phyloP scores from a whole-genome alignment of 2,797 vertebrate genomes.

The Diplodus sargus region DNA sequence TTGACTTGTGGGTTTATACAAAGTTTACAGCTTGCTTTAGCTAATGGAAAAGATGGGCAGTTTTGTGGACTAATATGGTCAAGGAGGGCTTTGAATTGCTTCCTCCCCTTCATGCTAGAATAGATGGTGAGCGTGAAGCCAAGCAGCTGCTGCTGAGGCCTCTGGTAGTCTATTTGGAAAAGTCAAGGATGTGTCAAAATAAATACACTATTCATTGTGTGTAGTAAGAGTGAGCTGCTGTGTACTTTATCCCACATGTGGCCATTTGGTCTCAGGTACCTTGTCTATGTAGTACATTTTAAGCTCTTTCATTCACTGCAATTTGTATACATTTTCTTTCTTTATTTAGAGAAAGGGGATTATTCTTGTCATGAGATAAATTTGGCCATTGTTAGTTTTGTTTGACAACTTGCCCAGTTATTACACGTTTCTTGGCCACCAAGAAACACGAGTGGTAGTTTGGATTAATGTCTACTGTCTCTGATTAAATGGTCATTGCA shows the following conservation, averaged over 20 bases:
- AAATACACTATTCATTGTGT: slow-evolving; percentile 69
- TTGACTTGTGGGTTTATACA: slow-evolving; percentile 64
- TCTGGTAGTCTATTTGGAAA: slow-evolving; percentile 77
- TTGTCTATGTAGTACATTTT: slow-evolving; percentile 16
- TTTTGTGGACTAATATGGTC: slow-evolving; percentile 83
- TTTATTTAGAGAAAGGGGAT: slow-evolving; percentile 29
- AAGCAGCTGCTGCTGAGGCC: slow-evolving; percentile 70
- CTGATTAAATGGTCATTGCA: slow-evolving; percentile 27
- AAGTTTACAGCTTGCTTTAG: slow-evolving; percentile 72
- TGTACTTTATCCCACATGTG: slow-evolving; percentile 72
- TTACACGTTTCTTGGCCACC: slow-evolving; percentile 25
- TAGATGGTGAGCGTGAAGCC: slow-evolving; percentile 70
- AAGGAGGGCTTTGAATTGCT: slow-evolving; percentile 64
- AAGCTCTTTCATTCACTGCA: slow-evolving; percentile 34
- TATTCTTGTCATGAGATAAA: slow-evolving; percentile 22
- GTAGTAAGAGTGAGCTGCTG: slow-evolving; percentile 58
- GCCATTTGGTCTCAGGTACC: slow-evolving; percentile 47
- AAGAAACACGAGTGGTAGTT: slow-evolving; percentile 9
- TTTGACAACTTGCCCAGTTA: slow-evolving; percentile 40
- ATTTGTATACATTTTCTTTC: slow-evolving; percentile 4
- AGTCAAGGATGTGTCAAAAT: slow-evolving; percentile 83
- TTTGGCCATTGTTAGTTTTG: slow-evolving; percentile 32
- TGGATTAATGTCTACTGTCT: slow-evolving; percentile 5
- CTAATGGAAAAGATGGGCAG: slow-evolving; percentile 77
- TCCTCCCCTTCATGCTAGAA: slow-evolving; percentile 66